phyloP scores from a whole-genome alignment of 2,888 invertebrate species.

The Aquatica leii region DNA sequence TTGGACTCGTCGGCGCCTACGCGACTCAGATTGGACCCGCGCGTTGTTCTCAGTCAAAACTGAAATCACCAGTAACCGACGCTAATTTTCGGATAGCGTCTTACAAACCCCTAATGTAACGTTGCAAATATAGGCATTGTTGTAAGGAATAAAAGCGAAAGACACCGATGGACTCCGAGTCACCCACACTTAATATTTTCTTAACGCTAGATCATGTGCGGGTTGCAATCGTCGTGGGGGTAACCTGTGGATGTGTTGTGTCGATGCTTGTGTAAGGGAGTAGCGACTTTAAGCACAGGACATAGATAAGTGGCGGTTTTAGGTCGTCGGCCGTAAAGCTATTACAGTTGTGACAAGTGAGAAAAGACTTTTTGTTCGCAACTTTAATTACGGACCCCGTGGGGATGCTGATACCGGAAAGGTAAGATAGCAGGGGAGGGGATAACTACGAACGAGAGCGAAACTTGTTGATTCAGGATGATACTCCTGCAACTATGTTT shows the following conservation, averaged over 20 bases:
- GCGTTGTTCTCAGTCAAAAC: slow-evolving; percentile 36
- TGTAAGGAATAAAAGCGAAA: slow-evolving; percentile 32
- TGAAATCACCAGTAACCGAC: slow-evolving; percentile 28
- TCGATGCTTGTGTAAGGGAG: slow-evolving; percentile 29
- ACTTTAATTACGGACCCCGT: slow-evolving; percentile 36
- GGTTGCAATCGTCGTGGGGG: slow-evolving; percentile 42
- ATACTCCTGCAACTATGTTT: background rate
- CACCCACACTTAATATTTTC: slow-evolving; percentile 42
- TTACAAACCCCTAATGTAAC: slow-evolving; percentile 29
- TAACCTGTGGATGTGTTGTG: slow-evolving; percentile 38
- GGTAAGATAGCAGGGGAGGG: slow-evolving; percentile 36
- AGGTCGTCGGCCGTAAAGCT: slow-evolving; percentile 26
- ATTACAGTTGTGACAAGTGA: slow-evolving; percentile 33
- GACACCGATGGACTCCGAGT: slow-evolving; percentile 38
- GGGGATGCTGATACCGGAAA: slow-evolving; percentile 37
- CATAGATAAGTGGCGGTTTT: slow-evolving; percentile 37
- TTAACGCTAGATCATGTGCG: slow-evolving; percentile 40
- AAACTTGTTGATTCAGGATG: slow-evolving; percentile 43
- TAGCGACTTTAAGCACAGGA: slow-evolving; percentile 33
- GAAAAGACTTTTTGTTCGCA: slow-evolving; percentile 29
- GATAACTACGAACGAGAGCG: slow-evolving; percentile 34
- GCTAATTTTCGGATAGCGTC: slow-evolving; percentile 39
- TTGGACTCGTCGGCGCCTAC: slow-evolving; percentile 52
- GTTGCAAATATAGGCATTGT: slow-evolving; percentile 33
- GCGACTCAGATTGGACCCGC: slow-evolving; percentile 42